Evolutionary conservation across 2,113 vertebrate species (phyloP), one percentile per base, ranked within the genome.

Genomic region (Pedionomus torquatus): DNA sequence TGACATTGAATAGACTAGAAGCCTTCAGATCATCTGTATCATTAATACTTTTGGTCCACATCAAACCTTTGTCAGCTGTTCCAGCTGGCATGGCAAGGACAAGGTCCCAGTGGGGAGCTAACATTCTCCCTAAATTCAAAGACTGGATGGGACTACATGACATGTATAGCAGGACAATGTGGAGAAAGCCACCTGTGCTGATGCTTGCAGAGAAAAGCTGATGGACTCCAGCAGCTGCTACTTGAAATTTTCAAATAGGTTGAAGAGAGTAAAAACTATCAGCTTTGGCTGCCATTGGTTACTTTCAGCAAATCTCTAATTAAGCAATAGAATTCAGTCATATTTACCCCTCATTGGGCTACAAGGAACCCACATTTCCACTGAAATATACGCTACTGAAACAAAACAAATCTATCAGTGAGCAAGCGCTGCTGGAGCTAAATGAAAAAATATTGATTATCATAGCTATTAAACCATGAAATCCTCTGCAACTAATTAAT

Each of bases 361-460:
- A 79, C 48, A 55, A 55, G 60, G 39, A 90, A 69, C 74, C 71
- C 69, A 1, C 74, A 70, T 91, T 87, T 89, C 77, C 94, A 80
- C 75, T 88, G 95, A 97, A 97, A 97, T 92, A 92, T 24, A 51
- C 16, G 54, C 93, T 16, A 1, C 90, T 76, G 92, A 95, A 97
- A 95, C 79, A 93, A 96, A 98, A 83, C 95, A 97, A 93, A 96
- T 96, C 95, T 93, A 96, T 97, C 96, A 91, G 95, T 3, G 41
- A 97, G 84, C 81, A 93, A 87, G 90, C 69, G 15, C 92, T 96
- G 89, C 94, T 95, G 81, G 96, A 75, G 33, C 80, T 95, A 98
- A 97, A 98, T 97, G 94, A 93, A 97, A 90, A 97, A 97, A 97
- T 96, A 97, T 94, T 95, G 95, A 97, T 96, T 96, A 95, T 96